Evolutionary conservation across 2,888 invertebrate genomes (phyloP), one percentile per base, ranked within the genome.

Genomic region (Eretmocerus hayati): DNA sequence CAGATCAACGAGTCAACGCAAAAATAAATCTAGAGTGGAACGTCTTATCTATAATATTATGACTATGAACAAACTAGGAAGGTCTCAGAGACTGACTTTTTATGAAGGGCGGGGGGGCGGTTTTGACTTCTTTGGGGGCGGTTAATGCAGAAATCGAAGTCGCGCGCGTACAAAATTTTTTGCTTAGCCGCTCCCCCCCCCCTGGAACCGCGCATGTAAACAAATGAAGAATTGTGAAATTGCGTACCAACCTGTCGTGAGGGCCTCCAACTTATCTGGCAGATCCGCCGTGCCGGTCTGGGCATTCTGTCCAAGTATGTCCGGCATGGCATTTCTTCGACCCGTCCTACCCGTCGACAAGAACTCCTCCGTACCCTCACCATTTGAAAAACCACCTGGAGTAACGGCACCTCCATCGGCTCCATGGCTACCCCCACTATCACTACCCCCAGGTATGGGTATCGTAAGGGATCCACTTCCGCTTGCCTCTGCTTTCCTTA

Each of bases 321-420:
- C 87, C 2, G 90, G 86, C 76, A 93, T 76, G 40, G 92, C 92
- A 74, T 93, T 93, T 57, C 92, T 75, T 46, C 92, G 78, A 16
- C 92, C 92, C 26, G 90, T 90, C 55, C 92, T 79, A 4, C 90
- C 90, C 2, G 89, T 86, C 60, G 85, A 84, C 52, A 88, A 77
- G 72, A 92, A 92, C 68, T 90, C 88, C 67, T 84, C 81, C 43
- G 83, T 78, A 58, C 78, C 77, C 58, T 78, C 77, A 65, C 79
- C 78, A 66, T 66, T 72, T 42, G 63, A 61, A 54, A 58, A 65
- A 52, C 59, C 61, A 37, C 64, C 64, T 23, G 66, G 64, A n/a
- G 65, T 63, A 23, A 62, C 63, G 38, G 67, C 65, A 19, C 63
- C 69, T 58, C 61, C 54, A 20, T 22, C 15, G n/a, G n/a, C n/a